Evolutionary conservation across 1,140 invertebrate genomes (phyloP).

Genomic region (Drosophila tropicalis): DNA sequence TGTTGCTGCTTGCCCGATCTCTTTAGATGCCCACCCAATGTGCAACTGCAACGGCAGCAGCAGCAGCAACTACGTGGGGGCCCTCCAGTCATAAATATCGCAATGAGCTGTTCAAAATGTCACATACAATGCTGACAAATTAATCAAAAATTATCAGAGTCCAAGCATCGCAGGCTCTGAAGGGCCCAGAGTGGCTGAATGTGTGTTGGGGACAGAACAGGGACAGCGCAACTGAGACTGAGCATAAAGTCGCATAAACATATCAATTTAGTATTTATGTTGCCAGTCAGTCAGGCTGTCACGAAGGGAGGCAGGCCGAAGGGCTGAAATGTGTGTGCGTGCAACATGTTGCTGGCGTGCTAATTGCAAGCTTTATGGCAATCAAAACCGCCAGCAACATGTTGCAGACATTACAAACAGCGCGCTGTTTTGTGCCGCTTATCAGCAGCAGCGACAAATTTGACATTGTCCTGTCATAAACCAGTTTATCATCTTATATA

Average conservation of each 20-base stretch:
- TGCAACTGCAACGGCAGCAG: constrained; percentile 39
- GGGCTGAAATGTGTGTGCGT: constrained; percentile 27
- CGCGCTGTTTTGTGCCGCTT: constrained; percentile 33
- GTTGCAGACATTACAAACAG: constrained; percentile 37
- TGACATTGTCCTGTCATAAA: constrained; percentile 76
- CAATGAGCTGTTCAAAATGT: constrained; percentile 79
- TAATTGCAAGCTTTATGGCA: constrained; percentile 54
- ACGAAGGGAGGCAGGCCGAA: background rate
- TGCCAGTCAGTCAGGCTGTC: constrained; percentile 22
- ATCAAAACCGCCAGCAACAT: constrained; percentile 55
- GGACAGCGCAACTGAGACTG: constrained; percentile 30
- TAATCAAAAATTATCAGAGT: constrained; percentile 79
- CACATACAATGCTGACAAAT: constrained; percentile 80
- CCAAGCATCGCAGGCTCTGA: constrained; percentile 68
- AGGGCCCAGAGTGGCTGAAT: constrained; percentile 24
- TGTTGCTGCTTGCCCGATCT: constrained; percentile 17
- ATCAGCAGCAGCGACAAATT: constrained; percentile 71
- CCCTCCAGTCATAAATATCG: constrained; percentile 74
- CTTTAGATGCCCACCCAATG: constrained; percentile 35
- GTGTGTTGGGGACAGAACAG: background rate
- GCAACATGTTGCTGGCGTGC: constrained; percentile 76
- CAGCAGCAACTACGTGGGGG: constrained; percentile 35
- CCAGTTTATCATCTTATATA: constrained; percentile 65
- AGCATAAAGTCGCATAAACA: constrained; percentile 63
- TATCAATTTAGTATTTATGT: constrained; percentile 76